Conservation (phyloP, 64 coral and sea anemone species). For the Orbicella faveolata region DNA sequence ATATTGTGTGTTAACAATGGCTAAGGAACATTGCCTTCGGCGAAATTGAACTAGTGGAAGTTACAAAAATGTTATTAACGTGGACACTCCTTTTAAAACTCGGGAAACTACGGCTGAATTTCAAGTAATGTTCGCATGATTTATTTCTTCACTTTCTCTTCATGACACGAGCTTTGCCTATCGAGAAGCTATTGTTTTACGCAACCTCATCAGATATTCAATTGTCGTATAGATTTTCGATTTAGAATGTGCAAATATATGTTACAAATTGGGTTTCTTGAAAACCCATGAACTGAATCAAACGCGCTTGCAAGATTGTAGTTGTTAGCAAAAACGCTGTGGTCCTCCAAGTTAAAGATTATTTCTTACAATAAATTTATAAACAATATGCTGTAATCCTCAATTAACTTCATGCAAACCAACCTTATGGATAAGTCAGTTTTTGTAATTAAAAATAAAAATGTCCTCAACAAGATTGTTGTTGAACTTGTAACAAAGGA, state of each 20-base stretch:
- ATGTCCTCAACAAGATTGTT: not conserved
- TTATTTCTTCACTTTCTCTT: not conserved
- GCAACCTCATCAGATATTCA: not conserved
- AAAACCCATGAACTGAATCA: not conserved
- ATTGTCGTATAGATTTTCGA: conserved; percentile 2
- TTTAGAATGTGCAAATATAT: conserved; percentile 18
- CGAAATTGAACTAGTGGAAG: not conserved
- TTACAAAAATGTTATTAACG: not conserved
- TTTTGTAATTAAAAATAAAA: conserved; percentile 5
- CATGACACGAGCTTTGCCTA: not conserved
- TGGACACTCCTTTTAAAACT: not conserved
- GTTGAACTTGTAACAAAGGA: not conserved
- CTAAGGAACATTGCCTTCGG: not conserved
- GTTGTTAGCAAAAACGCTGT: not conserved
- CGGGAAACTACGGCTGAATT: not conserved
- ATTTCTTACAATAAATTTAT: not conserved
- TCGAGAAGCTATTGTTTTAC: not conserved
- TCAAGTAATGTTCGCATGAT: not conserved
- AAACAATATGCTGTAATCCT: not conserved
- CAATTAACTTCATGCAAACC: not conserved
- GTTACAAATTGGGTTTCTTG: not conserved
- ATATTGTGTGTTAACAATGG: not conserved
- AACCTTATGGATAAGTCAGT: not conserved
- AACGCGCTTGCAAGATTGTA: not conserved
- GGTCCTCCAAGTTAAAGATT: not conserved